Evolutionary conservation across 2,888 invertebrate genomes (phyloP), one percentile per base, ranked within the genome.

Genomic region (Acheta domesticus): DNA sequence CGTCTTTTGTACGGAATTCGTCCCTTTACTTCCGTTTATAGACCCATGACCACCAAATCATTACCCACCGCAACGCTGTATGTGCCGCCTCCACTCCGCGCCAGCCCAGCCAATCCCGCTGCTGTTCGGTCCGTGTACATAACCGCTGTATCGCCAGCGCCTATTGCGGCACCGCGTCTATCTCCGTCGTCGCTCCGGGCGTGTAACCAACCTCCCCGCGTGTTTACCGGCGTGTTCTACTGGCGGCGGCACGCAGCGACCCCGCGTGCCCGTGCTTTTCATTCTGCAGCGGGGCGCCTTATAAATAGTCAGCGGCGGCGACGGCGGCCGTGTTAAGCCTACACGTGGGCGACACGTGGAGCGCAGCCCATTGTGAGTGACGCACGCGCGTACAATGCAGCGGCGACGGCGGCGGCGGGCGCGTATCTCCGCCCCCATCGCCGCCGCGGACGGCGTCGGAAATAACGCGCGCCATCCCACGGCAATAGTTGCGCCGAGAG

Each of bases 311-410:
- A n/a, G 62, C n/a, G 14, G 62, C 14, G 62, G 62, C 62, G 62
- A 4, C 62, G 14, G 12, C 62, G 62, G 62, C 62, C 16, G 4
- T n/a, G 62, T 62, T 62, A 62, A 62, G 62, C n/a, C 36, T 1
- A 62, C 62, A 62, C 62, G 62, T 62, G 62, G 62, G n/a, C 62
- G 62, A 62, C 62, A 62, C 62, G 62, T 62, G 62, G 62, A 62
- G 62, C 14, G 62, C 62, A n/a, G 62, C n/a, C 62, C 62, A 62
- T 62, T 62, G 62, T 62, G 62, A 62, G 62, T 19, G n/a, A 62
- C 62, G 62, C 62, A 36, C 36, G 36, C 62, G 62, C 14, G 16
- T n/a, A 62, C 62, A 62, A 62, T 62, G 62, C 62, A 16, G 62
- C 19, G 2, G 62, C 62, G 62, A 2, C 62, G 62, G 19, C 62